Percentiles rank a stretch among this genome's conserved stretches.
Conservation (phyloP, 2,113 vertebrate species). For the Macrotus californicus region DNA sequence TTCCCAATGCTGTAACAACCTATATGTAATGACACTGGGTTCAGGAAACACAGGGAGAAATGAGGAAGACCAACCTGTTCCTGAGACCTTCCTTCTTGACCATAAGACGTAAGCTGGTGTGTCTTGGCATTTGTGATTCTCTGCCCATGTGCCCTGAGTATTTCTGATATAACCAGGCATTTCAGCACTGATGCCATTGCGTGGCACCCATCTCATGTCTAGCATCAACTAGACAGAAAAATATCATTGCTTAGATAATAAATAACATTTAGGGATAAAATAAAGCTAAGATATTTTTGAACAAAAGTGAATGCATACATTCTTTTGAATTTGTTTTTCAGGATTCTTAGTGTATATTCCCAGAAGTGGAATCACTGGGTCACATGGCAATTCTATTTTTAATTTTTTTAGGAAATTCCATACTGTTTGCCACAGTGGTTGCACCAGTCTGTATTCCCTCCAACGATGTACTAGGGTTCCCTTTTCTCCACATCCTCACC, state of each 20-base stretch:
- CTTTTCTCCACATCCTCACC: too few relatives aligned
- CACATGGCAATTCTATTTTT: too few relatives aligned
- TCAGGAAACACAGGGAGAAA: background rate
- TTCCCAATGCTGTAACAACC: fast-evolving
- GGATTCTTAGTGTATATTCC: too few relatives aligned
- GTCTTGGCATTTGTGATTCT: background rate
- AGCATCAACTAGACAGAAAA: background rate
- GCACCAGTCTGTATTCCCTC: too few relatives aligned
- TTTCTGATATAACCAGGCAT: fast-evolving
- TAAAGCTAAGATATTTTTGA: background rate
- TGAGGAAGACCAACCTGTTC: background rate
- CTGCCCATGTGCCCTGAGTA: fast-evolving
- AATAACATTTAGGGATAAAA: background rate
- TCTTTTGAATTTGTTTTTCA: too few relatives aligned
- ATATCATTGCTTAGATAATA: background rate
- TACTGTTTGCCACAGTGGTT: too few relatives aligned
- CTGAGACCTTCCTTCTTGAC: background rate
- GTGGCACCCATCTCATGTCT: fast-evolving
- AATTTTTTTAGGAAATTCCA: too few relatives aligned
- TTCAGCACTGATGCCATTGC: fast-evolving
- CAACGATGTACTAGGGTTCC: too few relatives aligned
- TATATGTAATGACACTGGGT: fast-evolving
- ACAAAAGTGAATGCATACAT: background rate
- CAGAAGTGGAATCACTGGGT: too few relatives aligned
- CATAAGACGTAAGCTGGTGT: fast-evolving